These are phyloP conservation scores for Procambarus virginalis DNA, from an alignment of 1,140 invertebrate genomes.

Conservation along the genomic window DNA sequence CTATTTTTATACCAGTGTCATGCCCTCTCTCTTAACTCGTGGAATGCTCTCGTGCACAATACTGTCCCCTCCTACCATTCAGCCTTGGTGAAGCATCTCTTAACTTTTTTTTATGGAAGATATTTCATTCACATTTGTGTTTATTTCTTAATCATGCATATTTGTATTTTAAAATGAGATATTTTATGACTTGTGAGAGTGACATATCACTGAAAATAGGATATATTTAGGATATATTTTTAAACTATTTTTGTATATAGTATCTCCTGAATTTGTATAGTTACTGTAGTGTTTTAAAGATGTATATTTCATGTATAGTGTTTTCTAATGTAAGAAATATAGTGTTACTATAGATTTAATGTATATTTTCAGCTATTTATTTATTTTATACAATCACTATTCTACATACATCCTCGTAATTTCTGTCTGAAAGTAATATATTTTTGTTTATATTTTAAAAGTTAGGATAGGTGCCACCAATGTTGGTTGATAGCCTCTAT, in stretches of 20 bases:
- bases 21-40: too few relatives aligned
- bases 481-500: not conserved
- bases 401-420: not conserved
- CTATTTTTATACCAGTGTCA: too few relatives aligned
- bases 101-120: too few relatives aligned
- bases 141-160: not conserved
- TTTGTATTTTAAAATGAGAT: slow-evolving; percentile 14
- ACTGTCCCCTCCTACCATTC: too few relatives aligned
- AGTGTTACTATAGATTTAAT: slow-evolving; percentile 15
- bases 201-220: slow-evolving; percentile 34
- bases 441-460: not conserved
- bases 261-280: slow-evolving; percentile 20
- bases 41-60: too few relatives aligned
- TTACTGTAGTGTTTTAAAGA: slow-evolving; percentile 8
- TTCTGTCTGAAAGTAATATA: not conserved
- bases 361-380: slow-evolving; percentile 7
- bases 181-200: slow-evolving; percentile 23
- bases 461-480: not conserved
- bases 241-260: slow-evolving; percentile 38
- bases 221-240: slow-evolving; percentile 42
- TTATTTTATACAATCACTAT: slow-evolving; percentile 1
- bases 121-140: not conserved
- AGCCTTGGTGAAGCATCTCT: too few relatives aligned
- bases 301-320: not conserved
- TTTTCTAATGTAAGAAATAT: slow-evolving; percentile 1